Conservation (phyloP, 2,888 invertebrate genomes). For the Drosophila prostipennis region DNA sequence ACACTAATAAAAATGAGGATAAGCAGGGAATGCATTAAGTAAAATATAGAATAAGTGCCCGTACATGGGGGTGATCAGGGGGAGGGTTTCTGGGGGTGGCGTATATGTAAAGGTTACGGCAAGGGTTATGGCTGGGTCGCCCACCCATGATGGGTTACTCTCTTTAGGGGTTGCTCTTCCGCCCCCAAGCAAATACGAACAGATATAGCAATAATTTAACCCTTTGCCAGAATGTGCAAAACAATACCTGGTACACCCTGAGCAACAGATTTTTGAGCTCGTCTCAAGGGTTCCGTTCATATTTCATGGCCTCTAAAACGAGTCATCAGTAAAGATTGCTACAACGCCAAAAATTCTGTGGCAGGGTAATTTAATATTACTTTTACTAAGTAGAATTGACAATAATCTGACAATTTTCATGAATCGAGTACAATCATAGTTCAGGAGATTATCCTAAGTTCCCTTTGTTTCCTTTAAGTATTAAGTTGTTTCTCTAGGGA, state of each 20-base stretch:
- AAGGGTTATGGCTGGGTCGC: slow-evolving; percentile 34
- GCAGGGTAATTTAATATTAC: slow-evolving; percentile 6
- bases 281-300: slow-evolving; percentile 16
- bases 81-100: slow-evolving; percentile 3
- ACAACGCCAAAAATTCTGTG: not conserved
- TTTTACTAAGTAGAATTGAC: slow-evolving; percentile 17
- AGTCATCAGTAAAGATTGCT: slow-evolving; percentile 5
- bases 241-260: slow-evolving; percentile 44
- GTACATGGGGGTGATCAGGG: slow-evolving; percentile 27
- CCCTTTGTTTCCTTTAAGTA: slow-evolving; percentile 9
- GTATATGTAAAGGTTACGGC: slow-evolving; percentile 21
- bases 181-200: slow-evolving; percentile 50
- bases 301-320: slow-evolving; percentile 19
- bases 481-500: slow-evolving; percentile 2
- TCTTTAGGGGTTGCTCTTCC: slow-evolving; percentile 46
- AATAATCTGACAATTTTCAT: slow-evolving; percentile 33
- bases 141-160: slow-evolving; percentile 31
- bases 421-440: slow-evolving; percentile 32
- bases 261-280: slow-evolving; percentile 30
- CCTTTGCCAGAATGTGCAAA: slow-evolving; percentile 45
- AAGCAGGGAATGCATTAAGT: slow-evolving; percentile 81
- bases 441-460: slow-evolving; percentile 10
- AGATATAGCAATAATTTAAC: slow-evolving; percentile 75
- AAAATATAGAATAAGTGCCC: slow-evolving; percentile 79
- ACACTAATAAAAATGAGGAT: slow-evolving; percentile 81